Evolutionary conservation across 2,888 invertebrate genomes (phyloP).

Genomic region (Meandrusa payeni): DNA sequence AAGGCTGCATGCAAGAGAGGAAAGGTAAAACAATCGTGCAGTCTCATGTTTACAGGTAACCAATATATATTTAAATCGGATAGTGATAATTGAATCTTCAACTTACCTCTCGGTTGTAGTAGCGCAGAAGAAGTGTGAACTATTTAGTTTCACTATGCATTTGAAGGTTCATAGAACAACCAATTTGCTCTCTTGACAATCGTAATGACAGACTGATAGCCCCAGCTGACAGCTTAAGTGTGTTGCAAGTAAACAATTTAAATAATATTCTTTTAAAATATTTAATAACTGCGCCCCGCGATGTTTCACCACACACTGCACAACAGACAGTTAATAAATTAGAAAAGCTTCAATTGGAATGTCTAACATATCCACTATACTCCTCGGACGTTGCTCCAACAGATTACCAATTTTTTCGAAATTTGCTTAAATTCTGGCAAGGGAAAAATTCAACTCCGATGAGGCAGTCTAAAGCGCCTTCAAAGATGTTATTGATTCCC

Average conservation of each 20-base stretch:
- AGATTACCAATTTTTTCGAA: too few relatives aligned
- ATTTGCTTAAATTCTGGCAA: too few relatives aligned
- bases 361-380: too few relatives aligned
- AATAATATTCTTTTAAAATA: too few relatives aligned
- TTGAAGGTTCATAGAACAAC: background rate
- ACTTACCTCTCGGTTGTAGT: slow-evolving; percentile 9
- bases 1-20: slow-evolving; percentile 78
- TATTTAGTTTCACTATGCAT: background rate
- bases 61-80: background rate
- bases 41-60: slow-evolving; percentile 16
- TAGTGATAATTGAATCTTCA: background rate
- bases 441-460: too few relatives aligned
- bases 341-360: too few relatives aligned
- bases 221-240: background rate
- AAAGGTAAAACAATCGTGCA: slow-evolving; percentile 47
- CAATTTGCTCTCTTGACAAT: background rate
- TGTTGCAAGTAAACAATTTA: slow-evolving; percentile 4
- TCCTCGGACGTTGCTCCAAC: too few relatives aligned
- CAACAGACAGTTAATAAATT: too few relatives aligned
- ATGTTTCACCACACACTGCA: too few relatives aligned
- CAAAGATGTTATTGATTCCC: too few relatives aligned
- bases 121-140: background rate
- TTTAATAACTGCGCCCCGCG: too few relatives aligned
- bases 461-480: too few relatives aligned
- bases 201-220: slow-evolving; percentile 1